phyloP scores from a whole-genome alignment of 2,113 vertebrate species.

The Boulengeromyrus knoepffleri region DNA sequence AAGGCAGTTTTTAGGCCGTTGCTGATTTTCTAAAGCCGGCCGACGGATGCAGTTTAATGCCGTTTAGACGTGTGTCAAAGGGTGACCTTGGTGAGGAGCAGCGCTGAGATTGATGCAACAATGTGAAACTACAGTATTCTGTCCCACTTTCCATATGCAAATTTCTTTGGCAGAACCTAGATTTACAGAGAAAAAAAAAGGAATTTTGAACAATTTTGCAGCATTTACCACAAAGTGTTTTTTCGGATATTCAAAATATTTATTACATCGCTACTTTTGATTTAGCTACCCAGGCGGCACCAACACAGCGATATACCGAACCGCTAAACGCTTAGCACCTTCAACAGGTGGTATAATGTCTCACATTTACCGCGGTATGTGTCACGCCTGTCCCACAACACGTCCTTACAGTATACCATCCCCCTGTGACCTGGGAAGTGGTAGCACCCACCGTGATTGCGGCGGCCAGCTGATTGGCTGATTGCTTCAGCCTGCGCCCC shows the following conservation, averaged over 20 bases:
- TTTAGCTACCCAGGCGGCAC: neutral
- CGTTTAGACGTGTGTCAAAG: constrained; percentile 4
- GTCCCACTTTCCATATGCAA: constrained; percentile 6
- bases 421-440: neutral
- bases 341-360: neutral
- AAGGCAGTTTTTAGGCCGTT: neutral
- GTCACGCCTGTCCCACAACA: neutral
- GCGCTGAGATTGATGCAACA: constrained; percentile 13
- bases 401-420: neutral
- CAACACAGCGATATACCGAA: neutral
- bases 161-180: neutral
- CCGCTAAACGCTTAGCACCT: neutral
- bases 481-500: constrained; percentile 45
- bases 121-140: neutral
- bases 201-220: neutral
- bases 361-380: constrained; percentile 4
- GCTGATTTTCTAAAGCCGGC: neutral
- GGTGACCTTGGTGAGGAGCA: neutral
- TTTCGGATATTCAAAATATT: neutral
- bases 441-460: constrained; percentile 50
- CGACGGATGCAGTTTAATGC: neutral
- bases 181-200: neutral
- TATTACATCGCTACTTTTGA: neutral
- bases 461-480: constrained; percentile 50
- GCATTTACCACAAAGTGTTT: neutral